Conservation (phyloP, 2,797 vertebrate genomes). For the Rhinophrynus dorsalis region DNA sequence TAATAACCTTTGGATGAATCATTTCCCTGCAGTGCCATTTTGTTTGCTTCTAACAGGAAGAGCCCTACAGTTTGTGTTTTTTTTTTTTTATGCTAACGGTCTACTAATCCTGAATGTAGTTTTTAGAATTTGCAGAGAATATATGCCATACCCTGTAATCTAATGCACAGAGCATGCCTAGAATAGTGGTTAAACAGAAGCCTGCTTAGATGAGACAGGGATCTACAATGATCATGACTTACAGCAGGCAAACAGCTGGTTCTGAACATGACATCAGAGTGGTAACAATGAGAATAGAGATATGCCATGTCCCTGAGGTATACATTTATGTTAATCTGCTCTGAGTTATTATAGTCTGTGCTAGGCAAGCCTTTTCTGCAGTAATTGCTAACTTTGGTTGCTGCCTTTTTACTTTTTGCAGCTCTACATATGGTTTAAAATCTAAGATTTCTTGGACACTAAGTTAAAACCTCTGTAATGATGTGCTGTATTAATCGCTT, state of each 20-base stretch:
- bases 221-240: conserved; percentile 22
- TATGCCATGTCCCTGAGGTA: conserved; percentile 20
- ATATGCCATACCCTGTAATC: too few relatives aligned
- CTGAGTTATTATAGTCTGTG: not conserved
- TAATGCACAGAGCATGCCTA: too few relatives aligned
- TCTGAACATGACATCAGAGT: conserved; percentile 9
- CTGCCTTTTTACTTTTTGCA: not conserved
- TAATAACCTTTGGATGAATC: too few relatives aligned
- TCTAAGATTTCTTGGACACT: not conserved
- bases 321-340: conserved; percentile 4
- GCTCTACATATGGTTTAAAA: not conserved
- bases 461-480: not conserved
- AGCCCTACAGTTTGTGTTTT: too few relatives aligned
- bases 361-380: conserved; percentile 18
- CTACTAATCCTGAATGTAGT: too few relatives aligned
- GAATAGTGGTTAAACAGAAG: too few relatives aligned
- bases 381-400: conserved; percentile 16
- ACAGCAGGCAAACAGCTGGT: not conserved
- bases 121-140: too few relatives aligned
- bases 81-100: too few relatives aligned
- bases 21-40: too few relatives aligned
- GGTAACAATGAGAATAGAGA: conserved; percentile 3
- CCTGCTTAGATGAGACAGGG: not conserved
- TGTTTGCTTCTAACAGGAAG: too few relatives aligned
- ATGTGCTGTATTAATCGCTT: conserved; percentile 1